Conservation (phyloP, 2,888 invertebrate genomes). For the Caenorhabditis sp. region DNA sequence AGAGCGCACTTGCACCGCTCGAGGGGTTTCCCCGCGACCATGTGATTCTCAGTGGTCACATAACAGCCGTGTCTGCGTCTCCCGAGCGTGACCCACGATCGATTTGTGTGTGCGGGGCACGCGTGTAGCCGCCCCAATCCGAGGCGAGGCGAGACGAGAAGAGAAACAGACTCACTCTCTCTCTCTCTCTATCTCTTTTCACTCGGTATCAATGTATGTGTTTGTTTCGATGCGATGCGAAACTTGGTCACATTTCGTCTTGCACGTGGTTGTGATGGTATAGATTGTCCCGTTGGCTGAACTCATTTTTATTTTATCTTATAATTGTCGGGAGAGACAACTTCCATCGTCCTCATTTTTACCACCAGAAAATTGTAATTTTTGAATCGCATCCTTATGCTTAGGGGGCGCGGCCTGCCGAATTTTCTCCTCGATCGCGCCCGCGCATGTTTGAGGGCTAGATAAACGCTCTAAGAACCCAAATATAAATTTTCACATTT, state of each 20-base stretch:
- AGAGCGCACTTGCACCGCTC: conserved; percentile 39
- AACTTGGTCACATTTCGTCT: conserved; percentile 34
- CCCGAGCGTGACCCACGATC: not conserved
- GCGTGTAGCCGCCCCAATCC: conserved; percentile 17
- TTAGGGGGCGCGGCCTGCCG: too few species aligned
- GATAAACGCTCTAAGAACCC: too few species aligned
- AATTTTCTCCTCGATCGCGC: too few species aligned
- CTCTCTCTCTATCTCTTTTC: conserved; percentile 24
- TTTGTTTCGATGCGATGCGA: conserved; percentile 53
- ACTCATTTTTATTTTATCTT: conserved; percentile 6
- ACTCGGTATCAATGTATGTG: conserved; percentile 43
- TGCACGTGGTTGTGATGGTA: conserved; percentile 45
- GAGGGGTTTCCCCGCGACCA: conserved; percentile 41
- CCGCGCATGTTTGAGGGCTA: too few species aligned
- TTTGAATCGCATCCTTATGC: too few species aligned
- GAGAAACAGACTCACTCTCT: not conserved
- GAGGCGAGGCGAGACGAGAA: too few species aligned
- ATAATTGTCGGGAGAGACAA: conserved; percentile 26
- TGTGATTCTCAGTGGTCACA: conserved; percentile 51
- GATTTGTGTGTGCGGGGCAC: conserved; percentile 30
- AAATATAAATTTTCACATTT: too few species aligned
- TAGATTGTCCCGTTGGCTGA: too few species aligned
- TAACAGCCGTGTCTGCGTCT: conserved; percentile 11
- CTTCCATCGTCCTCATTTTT: conserved; percentile 3
- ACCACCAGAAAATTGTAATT: not conserved